Evolutionary conservation across 1,140 invertebrate genomes (phyloP).

Genomic region (Drosophila kanapiae): DNA sequence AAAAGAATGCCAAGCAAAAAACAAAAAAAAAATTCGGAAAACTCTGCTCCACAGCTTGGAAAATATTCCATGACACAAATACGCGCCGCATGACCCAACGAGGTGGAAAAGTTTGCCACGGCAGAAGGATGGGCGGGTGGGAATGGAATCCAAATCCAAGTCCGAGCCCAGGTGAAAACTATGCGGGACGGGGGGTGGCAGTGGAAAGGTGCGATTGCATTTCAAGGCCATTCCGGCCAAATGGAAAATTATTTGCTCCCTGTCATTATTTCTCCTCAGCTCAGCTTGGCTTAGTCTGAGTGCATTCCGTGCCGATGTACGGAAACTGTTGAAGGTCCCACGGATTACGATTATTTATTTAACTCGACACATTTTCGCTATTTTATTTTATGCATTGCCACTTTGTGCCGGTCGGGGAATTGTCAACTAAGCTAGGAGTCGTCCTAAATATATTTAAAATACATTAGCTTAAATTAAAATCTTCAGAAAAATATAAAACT

Average conservation of each 20-base stretch:
- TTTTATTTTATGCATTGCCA: slow-evolving; percentile 9
- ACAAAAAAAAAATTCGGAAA: slow-evolving; percentile 19
- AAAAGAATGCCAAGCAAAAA: slow-evolving; percentile 40
- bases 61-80: slow-evolving; percentile 78
- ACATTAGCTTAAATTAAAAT: too few species aligned
- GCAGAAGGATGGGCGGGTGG: not conserved
- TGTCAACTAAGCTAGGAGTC: not conserved
- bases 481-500: too few species aligned
- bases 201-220: slow-evolving; percentile 18
- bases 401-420: not conserved
- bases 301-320: slow-evolving; percentile 38
- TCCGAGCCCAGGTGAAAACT: slow-evolving; percentile 53
- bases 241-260: slow-evolving; percentile 73
- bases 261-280: slow-evolving; percentile 61
- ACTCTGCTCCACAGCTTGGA: slow-evolving; percentile 29
- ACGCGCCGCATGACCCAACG: slow-evolving; percentile 47
- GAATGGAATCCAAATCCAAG: slow-evolving; percentile 31
- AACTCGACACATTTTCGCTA: slow-evolving; percentile 17
- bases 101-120: slow-evolving; percentile 44
- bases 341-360: slow-evolving; percentile 35
- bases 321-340: slow-evolving; percentile 22
- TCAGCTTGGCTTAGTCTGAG: slow-evolving; percentile 35
- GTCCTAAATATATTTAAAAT: not conserved
- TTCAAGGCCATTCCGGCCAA: slow-evolving; percentile 65
- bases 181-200: not conserved